Conservation (phyloP, 2,113 vertebrate species). For the Xiphias gladius region DNA sequence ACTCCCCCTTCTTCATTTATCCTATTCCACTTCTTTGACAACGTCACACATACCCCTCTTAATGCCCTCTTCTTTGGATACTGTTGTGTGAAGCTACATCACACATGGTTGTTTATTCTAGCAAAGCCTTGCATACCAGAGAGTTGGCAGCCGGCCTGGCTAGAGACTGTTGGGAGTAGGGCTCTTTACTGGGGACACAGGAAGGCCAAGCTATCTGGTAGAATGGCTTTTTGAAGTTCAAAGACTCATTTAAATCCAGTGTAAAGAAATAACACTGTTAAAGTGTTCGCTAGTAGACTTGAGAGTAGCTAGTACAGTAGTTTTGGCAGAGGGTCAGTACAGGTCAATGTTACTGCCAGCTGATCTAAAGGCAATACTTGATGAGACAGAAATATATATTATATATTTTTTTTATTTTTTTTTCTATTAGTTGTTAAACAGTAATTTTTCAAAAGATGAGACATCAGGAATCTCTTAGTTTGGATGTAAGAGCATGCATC, state of each 20-base stretch:
- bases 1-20: neutral
- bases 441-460: neutral
- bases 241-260: slow-evolving; percentile 25
- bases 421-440: slow-evolving; percentile 9
- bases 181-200: slow-evolving; percentile 29
- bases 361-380: neutral
- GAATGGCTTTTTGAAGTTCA: slow-evolving; percentile 30
- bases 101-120: slow-evolving; percentile 65
- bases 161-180: slow-evolving; percentile 43
- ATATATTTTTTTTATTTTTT: neutral
- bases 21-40: slow-evolving; percentile 5
- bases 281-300: neutral
- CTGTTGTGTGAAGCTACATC: slow-evolving; percentile 41
- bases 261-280: slow-evolving; percentile 47
- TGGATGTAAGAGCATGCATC: neutral
- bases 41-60: slow-evolving; percentile 30
- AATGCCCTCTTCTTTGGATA: slow-evolving; percentile 61
- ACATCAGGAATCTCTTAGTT: neutral
- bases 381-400: neutral
- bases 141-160: slow-evolving; percentile 65
- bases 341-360: neutral
- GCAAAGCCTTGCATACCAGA: slow-evolving; percentile 67
- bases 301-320: neutral
- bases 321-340: neutral
- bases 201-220: slow-evolving; percentile 30